Conservation (phyloP, 1,140 invertebrate species). For the Maniola jurtina region DNA sequence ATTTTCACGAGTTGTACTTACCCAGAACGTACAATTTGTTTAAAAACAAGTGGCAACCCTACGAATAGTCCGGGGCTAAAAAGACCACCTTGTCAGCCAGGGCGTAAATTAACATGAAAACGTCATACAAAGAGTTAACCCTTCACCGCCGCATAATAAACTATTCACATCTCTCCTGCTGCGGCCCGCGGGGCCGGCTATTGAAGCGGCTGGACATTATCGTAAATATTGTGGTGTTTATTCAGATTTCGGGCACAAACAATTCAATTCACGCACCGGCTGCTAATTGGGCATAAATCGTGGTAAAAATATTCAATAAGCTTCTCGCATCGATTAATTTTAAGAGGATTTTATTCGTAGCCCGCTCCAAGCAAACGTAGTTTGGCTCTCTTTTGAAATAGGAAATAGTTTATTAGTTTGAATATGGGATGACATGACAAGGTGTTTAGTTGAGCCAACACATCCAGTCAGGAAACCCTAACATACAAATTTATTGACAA, state of each 20-base stretch:
- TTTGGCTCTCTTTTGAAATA: no score
- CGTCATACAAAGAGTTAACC: conserved; percentile 72
- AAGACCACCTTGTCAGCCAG: conserved; percentile 68
- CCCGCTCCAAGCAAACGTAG: no score
- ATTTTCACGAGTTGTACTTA: no score
- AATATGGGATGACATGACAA: no score
- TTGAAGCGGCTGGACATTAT: conserved; percentile 69
- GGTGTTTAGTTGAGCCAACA: no score
- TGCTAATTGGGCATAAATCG: conserved; percentile 75
- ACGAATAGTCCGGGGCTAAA: conserved; percentile 32
- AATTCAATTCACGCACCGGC: conserved; percentile 75
- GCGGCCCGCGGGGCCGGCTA: conserved; percentile 56
- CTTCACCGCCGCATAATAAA: conserved; percentile 67
- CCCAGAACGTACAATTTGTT: no score
- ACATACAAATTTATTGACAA: no score
- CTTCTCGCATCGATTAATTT: conserved; percentile 71
- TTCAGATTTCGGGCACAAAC: conserved; percentile 72
- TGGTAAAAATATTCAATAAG: conserved; percentile 75
- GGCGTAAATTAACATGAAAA: conserved; percentile 74
- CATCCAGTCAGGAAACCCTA: no score
- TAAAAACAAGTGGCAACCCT: no score
- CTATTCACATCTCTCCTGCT: conserved; percentile 55
- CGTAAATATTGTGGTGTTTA: conserved; percentile 77
- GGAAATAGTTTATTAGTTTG: no score
- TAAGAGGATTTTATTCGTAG: conserved; percentile 7